These are phyloP conservation scores for Drosophila conformis DNA, from an alignment of 2,888 invertebrate genomes.

Conservation along the genomic window DNA sequence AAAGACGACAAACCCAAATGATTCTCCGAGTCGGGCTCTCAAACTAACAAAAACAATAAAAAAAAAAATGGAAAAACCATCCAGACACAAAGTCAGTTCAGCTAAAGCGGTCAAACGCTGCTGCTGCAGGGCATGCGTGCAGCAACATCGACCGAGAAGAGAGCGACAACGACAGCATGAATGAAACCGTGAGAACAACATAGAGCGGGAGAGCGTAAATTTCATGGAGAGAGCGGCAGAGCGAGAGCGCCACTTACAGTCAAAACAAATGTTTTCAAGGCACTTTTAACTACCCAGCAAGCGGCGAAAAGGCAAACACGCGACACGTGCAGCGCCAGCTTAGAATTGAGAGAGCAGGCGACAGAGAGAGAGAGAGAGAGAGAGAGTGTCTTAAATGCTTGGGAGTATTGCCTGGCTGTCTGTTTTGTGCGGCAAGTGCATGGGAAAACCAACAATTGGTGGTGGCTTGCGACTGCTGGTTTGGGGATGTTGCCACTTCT, in stretches of 20 bases:
- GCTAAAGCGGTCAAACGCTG: constrained; percentile 16
- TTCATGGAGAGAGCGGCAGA: constrained; percentile 14
- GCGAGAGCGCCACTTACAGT: constrained; percentile 5
- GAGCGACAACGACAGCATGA: constrained; percentile 40
- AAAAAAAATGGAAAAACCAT: constrained; percentile 1
- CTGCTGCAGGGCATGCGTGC: constrained; percentile 65
- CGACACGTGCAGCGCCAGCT: constrained; percentile 58
- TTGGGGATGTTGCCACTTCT: constrained; percentile 8
- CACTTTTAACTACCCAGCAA: constrained; percentile 30
- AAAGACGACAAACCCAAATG: constrained; percentile 23
- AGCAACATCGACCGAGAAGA: constrained; percentile 13
- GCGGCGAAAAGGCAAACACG: constrained; percentile 72
- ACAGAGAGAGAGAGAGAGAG: neutral
- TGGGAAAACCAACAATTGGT: constrained; percentile 23
- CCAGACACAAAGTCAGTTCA: constrained; percentile 50
- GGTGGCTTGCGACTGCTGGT: constrained; percentile 30
- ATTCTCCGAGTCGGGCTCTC: constrained; percentile 28
- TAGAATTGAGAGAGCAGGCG: constrained; percentile 3
- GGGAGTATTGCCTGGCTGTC: constrained; percentile 29
- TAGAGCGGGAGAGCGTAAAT: constrained; percentile 10
- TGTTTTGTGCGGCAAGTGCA: constrained; percentile 39
- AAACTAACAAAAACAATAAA: constrained; percentile 12
- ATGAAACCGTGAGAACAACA: constrained; percentile 52
- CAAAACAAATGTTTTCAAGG: constrained; percentile 52
- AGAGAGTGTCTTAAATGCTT: constrained; percentile 1